phyloP scores from a whole-genome alignment of 2,888 invertebrate species.

The Tipula lateralis region DNA sequence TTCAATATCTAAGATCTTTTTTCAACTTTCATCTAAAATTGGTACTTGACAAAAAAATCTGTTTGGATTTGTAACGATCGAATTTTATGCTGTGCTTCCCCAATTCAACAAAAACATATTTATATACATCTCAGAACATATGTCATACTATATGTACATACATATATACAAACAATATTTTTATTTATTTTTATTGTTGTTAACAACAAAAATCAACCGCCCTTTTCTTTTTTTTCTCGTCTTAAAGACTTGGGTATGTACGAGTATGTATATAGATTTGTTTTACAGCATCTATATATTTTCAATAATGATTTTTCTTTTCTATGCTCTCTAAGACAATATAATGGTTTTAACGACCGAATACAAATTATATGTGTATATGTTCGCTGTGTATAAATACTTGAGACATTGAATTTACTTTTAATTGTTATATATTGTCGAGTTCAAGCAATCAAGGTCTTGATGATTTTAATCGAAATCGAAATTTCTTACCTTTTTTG shows the following conservation, averaged over 20 bases:
- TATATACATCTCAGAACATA: not conserved
- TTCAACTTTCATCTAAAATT: not conserved
- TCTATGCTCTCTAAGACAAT: not conserved
- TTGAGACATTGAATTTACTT: not conserved
- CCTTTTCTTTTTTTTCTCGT: not conserved
- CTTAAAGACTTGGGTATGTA: not conserved
- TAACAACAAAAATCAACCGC: not conserved
- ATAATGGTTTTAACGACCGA: not conserved
- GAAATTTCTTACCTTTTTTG: not conserved
- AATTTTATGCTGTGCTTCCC: not conserved
- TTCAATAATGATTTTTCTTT: not conserved
- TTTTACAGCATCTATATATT: not conserved
- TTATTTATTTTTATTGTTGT: not conserved
- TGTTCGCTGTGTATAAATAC: not conserved
- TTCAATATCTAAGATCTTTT: not conserved
- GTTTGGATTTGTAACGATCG: not conserved
- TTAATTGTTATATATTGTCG: not conserved
- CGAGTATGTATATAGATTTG: not conserved
- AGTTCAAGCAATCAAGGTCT: not conserved
- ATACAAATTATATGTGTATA: not conserved
- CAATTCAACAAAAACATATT: not conserved
- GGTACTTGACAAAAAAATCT: not conserved
- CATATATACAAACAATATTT: not conserved
- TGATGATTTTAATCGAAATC: not conserved
- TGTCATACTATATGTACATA: too few relatives aligned